phyloP scores from a whole-genome alignment of 35 echinoderm and acorn worm species.

The Ptychodera flava region DNA sequence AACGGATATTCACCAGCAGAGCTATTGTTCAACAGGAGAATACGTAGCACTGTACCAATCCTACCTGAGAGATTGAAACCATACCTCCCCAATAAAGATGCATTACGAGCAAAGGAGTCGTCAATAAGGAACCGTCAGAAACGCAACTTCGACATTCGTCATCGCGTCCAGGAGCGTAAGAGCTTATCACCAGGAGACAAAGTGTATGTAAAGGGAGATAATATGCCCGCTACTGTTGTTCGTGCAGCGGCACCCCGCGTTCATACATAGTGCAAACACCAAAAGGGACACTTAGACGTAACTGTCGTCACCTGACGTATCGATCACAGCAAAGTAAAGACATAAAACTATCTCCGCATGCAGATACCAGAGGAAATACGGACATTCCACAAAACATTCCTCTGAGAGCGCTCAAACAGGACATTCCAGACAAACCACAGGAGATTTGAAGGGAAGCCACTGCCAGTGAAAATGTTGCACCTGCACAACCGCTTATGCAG shows the following conservation, averaged over 20 bases:
- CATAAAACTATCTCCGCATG: no score
- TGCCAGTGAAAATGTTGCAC: no score
- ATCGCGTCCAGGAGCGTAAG: not conserved
- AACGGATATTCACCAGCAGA: slow-evolving; percentile 43
- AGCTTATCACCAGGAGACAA: slow-evolving; percentile 13
- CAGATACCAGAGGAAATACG: no score
- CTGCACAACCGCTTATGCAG: no score
- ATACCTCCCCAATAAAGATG: not conserved
- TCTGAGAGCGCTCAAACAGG: no score
- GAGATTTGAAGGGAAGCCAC: no score
- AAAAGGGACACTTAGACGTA: not conserved
- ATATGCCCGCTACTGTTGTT: not conserved
- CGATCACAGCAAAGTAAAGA: no score
- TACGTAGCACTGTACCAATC: not conserved
- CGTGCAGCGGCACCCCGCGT: not conserved
- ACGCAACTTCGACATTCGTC: slow-evolving; percentile 5
- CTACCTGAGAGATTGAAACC: not conserved
- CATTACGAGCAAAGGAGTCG: not conserved
- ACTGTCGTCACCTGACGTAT: no score
- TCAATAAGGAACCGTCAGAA: not conserved
- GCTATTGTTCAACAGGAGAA: slow-evolving; percentile 26
- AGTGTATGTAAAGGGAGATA: slow-evolving; percentile 16
- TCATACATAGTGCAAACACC: not conserved
- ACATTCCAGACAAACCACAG: no score
- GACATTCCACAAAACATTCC: no score